Evolutionary conservation across 2,797 vertebrate species (phyloP), one percentile per base, ranked within the genome.

Genomic region (Trematomus bernacchii): DNA sequence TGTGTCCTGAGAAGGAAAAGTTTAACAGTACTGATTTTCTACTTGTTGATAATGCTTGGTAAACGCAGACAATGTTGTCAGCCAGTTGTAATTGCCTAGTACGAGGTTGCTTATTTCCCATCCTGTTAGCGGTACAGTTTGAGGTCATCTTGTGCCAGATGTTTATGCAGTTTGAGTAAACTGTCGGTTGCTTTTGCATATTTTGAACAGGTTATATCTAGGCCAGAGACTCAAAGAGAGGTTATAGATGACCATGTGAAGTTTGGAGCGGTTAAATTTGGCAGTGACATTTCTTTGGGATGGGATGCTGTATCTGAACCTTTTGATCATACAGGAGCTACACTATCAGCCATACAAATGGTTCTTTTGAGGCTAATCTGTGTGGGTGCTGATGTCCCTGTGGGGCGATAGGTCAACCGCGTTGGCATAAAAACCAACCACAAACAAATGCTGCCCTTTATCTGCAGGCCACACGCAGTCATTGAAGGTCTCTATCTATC

Each of bases 401-500:
- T 55, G 76, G 57, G 84, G 59, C 71, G 63, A 85, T 77, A 89
- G 83, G 87, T 89, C 80, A 78, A 27, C 80, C 10, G n/a, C 71
- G 72, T 74, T 77, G 88, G 71, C 80, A 88, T 86, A 87, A 86
- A 89, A 89, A 86, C 80, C 55, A 70, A 91, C 87, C 91, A 84
- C 91, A 91, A 91, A 89, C 90, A 90, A 93, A 91, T 70, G 46
- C 77, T 80, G 80, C 78, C 85, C 79, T 87, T 92, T 92, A 94
- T 90, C 91, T 86, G 67, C 76, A n/a, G 76, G 51, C 83, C 80
- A 81, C 89, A 93, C 80, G 65, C 73, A 44, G 76, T 77, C 84
- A 78, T 63, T 67, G 51, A 76, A 67, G 60, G 73, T 70, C 51
- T 73, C 68, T 77, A 67, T 88, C 79, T 76, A 46, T 87, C 77